phyloP scores from a whole-genome alignment of 1,140 invertebrate species.

The Aporrectodea caliginosa region DNA sequence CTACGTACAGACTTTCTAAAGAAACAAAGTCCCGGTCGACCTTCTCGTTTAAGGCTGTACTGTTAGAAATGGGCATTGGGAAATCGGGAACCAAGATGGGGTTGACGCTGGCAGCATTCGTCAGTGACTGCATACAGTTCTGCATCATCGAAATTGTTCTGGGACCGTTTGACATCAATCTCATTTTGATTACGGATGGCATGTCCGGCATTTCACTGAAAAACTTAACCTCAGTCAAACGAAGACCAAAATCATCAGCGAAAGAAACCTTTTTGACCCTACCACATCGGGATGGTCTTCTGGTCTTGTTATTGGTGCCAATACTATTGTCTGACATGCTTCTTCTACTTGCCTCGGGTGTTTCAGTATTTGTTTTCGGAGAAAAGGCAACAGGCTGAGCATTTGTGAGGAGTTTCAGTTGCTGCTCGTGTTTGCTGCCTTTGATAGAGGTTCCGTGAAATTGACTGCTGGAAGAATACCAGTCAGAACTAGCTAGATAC shows the following conservation, averaged over 20 bases:
- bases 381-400: too few relatives aligned
- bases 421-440: neutral
- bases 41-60: neutral
- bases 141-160: neutral
- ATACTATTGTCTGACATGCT: too few relatives aligned
- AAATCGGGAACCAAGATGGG: neutral
- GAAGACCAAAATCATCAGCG: neutral
- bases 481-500: too few relatives aligned
- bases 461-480: neutral
- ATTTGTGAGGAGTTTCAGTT: neutral
- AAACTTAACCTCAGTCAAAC: neutral
- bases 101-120: neutral
- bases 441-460: neutral
- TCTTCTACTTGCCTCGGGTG: too few relatives aligned
- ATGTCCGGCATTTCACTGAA: neutral
- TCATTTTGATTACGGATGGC: neutral
- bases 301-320: too few relatives aligned
- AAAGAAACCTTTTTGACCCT: neutral
- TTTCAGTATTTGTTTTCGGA: too few relatives aligned
- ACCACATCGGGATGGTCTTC: neutral
- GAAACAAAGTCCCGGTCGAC: neutral
- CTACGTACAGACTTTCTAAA: neutral
- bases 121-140: neutral
- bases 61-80: neutral
- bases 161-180: neutral